These are phyloP conservation scores for Desmophyllum pertusum DNA, from an alignment of 92 coral and sea anemone genomes.

Conservation along the genomic window DNA sequence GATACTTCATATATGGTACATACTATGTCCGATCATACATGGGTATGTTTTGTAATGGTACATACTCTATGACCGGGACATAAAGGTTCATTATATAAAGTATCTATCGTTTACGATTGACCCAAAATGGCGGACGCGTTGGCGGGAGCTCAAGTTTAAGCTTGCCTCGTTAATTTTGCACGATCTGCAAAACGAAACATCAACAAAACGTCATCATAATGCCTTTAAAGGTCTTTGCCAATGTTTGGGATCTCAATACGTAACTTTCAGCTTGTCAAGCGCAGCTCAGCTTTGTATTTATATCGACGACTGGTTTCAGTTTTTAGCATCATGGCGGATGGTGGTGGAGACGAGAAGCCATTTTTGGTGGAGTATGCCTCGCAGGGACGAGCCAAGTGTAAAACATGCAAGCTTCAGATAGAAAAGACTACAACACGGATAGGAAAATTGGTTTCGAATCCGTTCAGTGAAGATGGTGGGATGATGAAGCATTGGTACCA, in stretches of 20 bases:
- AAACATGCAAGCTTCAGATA: constrained; percentile 90
- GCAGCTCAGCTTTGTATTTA: background rate
- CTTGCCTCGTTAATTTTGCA: constrained; percentile 6
- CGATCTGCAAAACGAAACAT: background rate
- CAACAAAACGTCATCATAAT: background rate
- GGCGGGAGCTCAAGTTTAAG: background rate
- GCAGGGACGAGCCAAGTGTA: constrained; percentile 97
- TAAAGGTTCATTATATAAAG: background rate
- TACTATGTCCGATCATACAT: background rate
- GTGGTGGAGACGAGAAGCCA: constrained; percentile 59
- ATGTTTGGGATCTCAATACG: constrained; percentile 15
- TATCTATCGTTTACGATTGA: background rate
- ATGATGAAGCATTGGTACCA: constrained; percentile 99
- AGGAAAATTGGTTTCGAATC: constrained; percentile 86
- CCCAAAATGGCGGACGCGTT: constrained; percentile 11
- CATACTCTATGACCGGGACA: background rate
- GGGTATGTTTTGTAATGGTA: too few relatives aligned
- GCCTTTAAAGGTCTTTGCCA: background rate
- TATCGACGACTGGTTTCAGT: constrained; percentile 19
- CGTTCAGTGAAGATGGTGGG: constrained; percentile 95
- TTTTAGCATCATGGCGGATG: constrained; percentile 66
- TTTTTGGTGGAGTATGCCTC: constrained; percentile 93
- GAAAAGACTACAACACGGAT: constrained; percentile 89
- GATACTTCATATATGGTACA: background rate
- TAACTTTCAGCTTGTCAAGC: constrained; percentile 23